Percentiles rank a stretch among this genome's conserved stretches.
Conservation (phyloP, 1,140 invertebrate genomes). For the Philotrypesis tridentata region DNA sequence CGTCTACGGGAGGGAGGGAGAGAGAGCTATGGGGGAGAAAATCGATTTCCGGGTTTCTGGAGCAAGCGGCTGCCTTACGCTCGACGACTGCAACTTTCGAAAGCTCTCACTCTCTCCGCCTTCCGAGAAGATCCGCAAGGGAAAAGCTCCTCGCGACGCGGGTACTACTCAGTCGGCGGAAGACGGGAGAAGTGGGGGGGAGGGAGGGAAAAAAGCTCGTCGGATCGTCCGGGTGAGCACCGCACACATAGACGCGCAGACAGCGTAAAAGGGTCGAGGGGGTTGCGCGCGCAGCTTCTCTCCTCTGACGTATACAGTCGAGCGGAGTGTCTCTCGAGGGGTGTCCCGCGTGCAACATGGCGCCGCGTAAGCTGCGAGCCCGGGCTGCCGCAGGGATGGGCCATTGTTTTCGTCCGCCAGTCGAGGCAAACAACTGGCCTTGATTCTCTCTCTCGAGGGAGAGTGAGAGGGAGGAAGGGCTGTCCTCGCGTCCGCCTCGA, state of each 20-base stretch:
- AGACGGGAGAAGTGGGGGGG: too few relatives aligned
- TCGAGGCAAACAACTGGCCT: not conserved
- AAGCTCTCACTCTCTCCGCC: not conserved
- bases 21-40: slow-evolving; percentile 12
- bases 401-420: not conserved
- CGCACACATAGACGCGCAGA: too few relatives aligned
- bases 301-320: not conserved
- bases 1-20: not conserved
- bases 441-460: not conserved
- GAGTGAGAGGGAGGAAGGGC: too few relatives aligned
- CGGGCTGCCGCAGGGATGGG: not conserved
- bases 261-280: not conserved
- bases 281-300: not conserved
- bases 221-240: not conserved
- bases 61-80: slow-evolving; percentile 3
- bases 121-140: too few relatives aligned
- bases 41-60: slow-evolving; percentile 48
- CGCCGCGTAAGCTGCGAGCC: not conserved
- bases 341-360: too few relatives aligned
- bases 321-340: not conserved
- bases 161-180: too few relatives aligned
- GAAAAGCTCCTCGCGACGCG: too few relatives aligned
- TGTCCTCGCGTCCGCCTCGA: too few relatives aligned
- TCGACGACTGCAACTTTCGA: not conserved
- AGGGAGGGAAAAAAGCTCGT: not conserved